Conservation (phyloP, 2,888 invertebrate genomes). For the Latheticus oryzae region DNA sequence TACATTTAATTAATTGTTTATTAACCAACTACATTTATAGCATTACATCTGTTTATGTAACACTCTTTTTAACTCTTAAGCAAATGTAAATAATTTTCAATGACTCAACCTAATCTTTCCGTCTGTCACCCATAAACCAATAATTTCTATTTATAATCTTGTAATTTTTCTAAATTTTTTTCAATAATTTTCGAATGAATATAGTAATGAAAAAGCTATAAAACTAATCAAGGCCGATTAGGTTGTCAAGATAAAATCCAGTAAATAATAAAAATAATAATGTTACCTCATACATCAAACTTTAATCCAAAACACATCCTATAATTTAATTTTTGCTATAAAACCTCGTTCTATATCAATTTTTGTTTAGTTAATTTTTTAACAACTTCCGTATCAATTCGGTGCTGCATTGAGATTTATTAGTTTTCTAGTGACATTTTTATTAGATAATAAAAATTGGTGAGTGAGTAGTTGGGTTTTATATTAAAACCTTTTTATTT, state of each 20-base stretch:
- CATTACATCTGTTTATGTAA: no score
- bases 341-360: conserved; percentile 20
- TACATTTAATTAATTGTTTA: no score
- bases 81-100: no score
- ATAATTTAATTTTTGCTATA: conserved; percentile 38
- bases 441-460: conserved; percentile 23
- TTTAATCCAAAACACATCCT: conserved; percentile 26
- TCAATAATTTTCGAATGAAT: no score
- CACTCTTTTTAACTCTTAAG: no score
- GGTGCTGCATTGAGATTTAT: conserved; percentile 18
- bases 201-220: no score
- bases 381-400: conserved; percentile 3
- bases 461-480: conserved; percentile 8
- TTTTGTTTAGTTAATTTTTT: conserved; percentile 27
- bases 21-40: no score
- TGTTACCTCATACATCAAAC: conserved; percentile 31
- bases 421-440: conserved; percentile 26
- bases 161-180: no score
- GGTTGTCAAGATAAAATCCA: conserved; percentile 30
- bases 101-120: no score
- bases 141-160: no score
- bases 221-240: no score
- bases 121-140: no score
- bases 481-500: conserved; percentile 9
- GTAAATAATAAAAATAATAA: conserved; percentile 39